These are phyloP conservation scores for Meiosimyza decipiens DNA, from an alignment of 2,888 invertebrate species.

Conservation along the genomic window DNA sequence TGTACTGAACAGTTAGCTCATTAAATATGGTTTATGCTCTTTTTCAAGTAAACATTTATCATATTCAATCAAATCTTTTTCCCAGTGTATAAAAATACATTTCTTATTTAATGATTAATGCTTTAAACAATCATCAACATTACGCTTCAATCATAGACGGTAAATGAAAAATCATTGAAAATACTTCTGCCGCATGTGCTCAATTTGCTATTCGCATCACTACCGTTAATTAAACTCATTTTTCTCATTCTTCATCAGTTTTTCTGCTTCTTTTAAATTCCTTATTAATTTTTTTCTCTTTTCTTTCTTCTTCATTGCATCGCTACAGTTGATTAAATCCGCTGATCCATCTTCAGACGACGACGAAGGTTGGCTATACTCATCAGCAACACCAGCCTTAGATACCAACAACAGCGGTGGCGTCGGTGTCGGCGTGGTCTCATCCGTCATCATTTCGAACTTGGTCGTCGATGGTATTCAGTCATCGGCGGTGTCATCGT, in stretches of 20 bases:
- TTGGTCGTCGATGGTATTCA: constrained; percentile 54
- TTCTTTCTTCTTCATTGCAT: background rate
- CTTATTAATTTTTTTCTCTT: background rate
- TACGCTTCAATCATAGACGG: too few relatives aligned
- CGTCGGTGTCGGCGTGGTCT: constrained; percentile 5
- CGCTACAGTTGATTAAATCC: constrained; percentile 62
- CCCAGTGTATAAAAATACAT: too few relatives aligned
- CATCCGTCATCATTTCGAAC: constrained; percentile 35
- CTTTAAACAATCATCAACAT: too few relatives aligned
- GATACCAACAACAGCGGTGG: constrained; percentile 33
- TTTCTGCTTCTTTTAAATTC: background rate
- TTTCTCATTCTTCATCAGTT: constrained; percentile 2
- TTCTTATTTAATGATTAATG: too few relatives aligned
- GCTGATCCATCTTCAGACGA: constrained; percentile 72
- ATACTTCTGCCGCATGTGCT: too few relatives aligned
- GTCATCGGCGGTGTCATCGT: constrained; percentile 58
- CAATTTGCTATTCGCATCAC: too few relatives aligned
- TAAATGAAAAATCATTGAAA: too few relatives aligned
- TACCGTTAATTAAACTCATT: constrained; percentile 17
- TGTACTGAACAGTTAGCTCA: too few relatives aligned
- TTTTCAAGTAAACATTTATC: too few relatives aligned
- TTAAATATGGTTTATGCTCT: too few relatives aligned
- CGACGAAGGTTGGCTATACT: constrained; percentile 68
- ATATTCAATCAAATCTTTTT: too few relatives aligned
- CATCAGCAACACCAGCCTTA: constrained; percentile 49